Evolutionary conservation across 2,888 invertebrate genomes (phyloP).

Genomic region (Molanna angustata): DNA sequence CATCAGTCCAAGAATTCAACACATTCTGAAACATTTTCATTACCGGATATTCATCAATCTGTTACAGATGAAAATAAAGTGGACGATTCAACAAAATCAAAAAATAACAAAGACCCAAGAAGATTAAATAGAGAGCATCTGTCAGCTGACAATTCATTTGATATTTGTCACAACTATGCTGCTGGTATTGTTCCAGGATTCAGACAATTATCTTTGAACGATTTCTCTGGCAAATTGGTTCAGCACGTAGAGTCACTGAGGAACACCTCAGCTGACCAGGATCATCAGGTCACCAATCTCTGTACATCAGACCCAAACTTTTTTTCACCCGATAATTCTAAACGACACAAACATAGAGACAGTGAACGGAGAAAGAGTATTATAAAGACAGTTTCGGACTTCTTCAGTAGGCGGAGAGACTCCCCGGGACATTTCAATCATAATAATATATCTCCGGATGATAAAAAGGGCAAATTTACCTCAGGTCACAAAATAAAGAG

Average conservation of each 20-base stretch:
- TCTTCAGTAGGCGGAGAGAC: conserved; percentile 73
- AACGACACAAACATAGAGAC: conserved; percentile 46
- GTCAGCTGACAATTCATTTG: conserved; percentile 35
- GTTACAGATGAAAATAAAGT: conserved; percentile 38
- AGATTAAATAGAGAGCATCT: conserved; percentile 26
- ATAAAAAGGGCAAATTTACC: conserved; percentile 20
- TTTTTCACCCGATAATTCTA: conserved; percentile 38
- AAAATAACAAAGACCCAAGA: conserved; percentile 48
- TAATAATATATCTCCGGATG: conserved; percentile 54
- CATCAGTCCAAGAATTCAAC: conserved; percentile 34
- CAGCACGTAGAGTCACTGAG: conserved; percentile 29
- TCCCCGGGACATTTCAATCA: conserved; percentile 52
- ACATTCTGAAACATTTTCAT: conserved; percentile 43
- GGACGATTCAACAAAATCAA: conserved; percentile 50
- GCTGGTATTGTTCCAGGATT: conserved; percentile 31
- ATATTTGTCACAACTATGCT: conserved; percentile 19
- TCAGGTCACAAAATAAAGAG: conserved; percentile 18
- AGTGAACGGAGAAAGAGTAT: conserved; percentile 75
- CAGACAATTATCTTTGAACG: conserved; percentile 29
- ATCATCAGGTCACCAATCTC: conserved; percentile 38
- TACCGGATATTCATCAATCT: conserved; percentile 45
- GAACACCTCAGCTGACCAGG: conserved; percentile 40
- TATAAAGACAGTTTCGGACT: conserved; percentile 79
- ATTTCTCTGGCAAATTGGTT: conserved; percentile 30
- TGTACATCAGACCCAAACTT: conserved; percentile 61